phyloP scores from a whole-genome alignment of 2,113 vertebrate genomes.

The Muntiacus reevesi region DNA sequence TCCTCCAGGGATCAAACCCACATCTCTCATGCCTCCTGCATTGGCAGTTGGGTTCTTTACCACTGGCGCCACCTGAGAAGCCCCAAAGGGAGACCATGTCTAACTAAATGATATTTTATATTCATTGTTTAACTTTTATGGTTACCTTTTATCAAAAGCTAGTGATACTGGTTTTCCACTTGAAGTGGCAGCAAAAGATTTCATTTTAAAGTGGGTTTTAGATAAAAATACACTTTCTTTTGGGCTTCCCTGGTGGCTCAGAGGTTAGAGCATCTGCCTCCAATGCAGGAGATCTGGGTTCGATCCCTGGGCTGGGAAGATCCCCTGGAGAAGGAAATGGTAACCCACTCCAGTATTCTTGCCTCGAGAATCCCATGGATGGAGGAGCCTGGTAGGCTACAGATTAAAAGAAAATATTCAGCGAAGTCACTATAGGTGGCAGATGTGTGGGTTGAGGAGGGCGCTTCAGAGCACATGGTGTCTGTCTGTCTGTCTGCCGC shows the following conservation, averaged over 20 bases:
- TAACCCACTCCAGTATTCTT: too few relatives aligned
- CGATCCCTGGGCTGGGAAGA: too few relatives aligned
- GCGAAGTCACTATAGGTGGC: not conserved
- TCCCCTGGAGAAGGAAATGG: too few relatives aligned
- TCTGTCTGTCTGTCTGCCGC: not conserved
- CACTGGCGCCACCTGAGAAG: not conserved
- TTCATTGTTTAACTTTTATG: not conserved
- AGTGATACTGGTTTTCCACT: not conserved
- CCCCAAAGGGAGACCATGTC: not conserved
- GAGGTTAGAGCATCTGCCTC: too few relatives aligned
- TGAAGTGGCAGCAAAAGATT: not conserved
- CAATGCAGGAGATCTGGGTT: too few relatives aligned
- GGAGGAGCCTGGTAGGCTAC: too few relatives aligned
- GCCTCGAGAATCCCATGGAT: too few relatives aligned
- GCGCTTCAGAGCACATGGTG: not conserved
- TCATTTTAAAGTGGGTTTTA: not conserved
- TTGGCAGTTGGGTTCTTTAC: not conserved
- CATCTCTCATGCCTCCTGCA: not conserved
- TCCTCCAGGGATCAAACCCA: not conserved
- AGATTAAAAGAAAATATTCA: not conserved
- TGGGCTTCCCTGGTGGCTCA: not conserved
- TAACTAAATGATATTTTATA: not conserved
- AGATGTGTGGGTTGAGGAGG: not conserved
- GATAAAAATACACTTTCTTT: not conserved
- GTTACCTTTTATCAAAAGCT: not conserved